Evolutionary conservation across 2,888 invertebrate genomes (phyloP).

Genomic region (Aplocera efformata): DNA sequence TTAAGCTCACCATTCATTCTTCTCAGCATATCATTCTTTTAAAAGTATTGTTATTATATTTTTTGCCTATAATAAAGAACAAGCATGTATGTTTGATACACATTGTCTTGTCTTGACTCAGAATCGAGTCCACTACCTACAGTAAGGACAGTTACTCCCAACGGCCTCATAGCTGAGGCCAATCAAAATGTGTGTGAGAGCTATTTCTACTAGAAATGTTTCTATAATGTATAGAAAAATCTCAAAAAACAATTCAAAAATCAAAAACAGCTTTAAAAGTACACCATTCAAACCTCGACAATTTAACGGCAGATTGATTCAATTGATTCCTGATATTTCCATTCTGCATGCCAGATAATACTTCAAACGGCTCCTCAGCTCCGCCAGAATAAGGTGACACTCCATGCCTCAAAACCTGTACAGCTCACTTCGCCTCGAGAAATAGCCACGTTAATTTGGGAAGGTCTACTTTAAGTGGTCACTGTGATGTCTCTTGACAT

Average conservation of each 20-base stretch:
- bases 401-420: slow-evolving; percentile 33
- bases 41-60: no score
- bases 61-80: no score
- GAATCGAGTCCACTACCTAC: no score
- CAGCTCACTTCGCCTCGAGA: slow-evolving; percentile 30
- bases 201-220: no score
- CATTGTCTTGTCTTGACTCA: no score
- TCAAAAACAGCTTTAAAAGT: slow-evolving; percentile 44
- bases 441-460: slow-evolving; percentile 42
- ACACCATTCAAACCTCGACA: slow-evolving; percentile 55
- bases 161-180: no score
- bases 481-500: slow-evolving; percentile 69
- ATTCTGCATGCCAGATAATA: slow-evolving; percentile 70
- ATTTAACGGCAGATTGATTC: slow-evolving; percentile 75
- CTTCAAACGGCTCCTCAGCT: slow-evolving; percentile 56
- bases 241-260: background rate
- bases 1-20: no score
- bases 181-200: no score
- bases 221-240: background rate
- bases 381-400: slow-evolving; percentile 53
- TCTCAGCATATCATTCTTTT: no score
- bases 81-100: no score
- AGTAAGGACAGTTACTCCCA: no score
- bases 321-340: slow-evolving; percentile 63
- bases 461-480: slow-evolving; percentile 52